Conservation (phyloP, 2,888 invertebrate genomes). For the Teinopalpus imperialis region DNA sequence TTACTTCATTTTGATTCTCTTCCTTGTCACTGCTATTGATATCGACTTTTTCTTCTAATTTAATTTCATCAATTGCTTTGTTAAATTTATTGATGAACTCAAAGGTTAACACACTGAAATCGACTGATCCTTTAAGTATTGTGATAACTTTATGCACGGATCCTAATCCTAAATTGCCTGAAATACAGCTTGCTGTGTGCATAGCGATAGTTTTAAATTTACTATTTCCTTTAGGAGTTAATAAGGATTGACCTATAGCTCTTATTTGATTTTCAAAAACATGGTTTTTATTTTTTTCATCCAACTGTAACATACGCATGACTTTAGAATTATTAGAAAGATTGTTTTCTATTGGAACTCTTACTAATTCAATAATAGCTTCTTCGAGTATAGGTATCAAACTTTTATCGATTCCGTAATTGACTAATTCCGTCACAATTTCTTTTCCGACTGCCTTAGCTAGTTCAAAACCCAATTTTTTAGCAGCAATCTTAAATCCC, state of each 20-base stretch:
- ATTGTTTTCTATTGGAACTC: constrained; percentile 21
- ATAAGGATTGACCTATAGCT: constrained; percentile 7
- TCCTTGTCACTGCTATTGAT: not conserved
- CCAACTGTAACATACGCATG: constrained; percentile 22
- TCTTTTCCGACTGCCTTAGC: constrained; percentile 28
- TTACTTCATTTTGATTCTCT: not conserved
- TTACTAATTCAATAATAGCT: constrained; percentile 24
- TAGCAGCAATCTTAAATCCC: constrained; percentile 26
- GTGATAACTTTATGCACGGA: constrained; percentile 1
- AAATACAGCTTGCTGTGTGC: constrained; percentile 5
- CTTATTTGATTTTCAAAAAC: constrained; percentile 25
- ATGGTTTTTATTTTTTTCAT: constrained; percentile 23
- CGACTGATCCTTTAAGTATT: constrained; percentile 6
- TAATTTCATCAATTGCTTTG: not conserved
- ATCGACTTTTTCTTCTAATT: constrained; percentile 1
- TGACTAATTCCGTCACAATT: constrained; percentile 25
- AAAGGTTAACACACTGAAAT: constrained; percentile 6
- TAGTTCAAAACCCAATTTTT: constrained; percentile 25
- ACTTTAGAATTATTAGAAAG: constrained; percentile 21
- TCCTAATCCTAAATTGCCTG: constrained; percentile 13
- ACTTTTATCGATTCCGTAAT: constrained; percentile 26
- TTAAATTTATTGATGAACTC: constrained; percentile 12
- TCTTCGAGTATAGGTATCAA: constrained; percentile 25
- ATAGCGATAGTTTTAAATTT: constrained; percentile 7
- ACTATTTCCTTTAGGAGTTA: constrained; percentile 6